These are phyloP conservation scores for Phodopus roborovskii DNA, from an alignment of 2,113 vertebrate genomes.

Conservation along the genomic window DNA sequence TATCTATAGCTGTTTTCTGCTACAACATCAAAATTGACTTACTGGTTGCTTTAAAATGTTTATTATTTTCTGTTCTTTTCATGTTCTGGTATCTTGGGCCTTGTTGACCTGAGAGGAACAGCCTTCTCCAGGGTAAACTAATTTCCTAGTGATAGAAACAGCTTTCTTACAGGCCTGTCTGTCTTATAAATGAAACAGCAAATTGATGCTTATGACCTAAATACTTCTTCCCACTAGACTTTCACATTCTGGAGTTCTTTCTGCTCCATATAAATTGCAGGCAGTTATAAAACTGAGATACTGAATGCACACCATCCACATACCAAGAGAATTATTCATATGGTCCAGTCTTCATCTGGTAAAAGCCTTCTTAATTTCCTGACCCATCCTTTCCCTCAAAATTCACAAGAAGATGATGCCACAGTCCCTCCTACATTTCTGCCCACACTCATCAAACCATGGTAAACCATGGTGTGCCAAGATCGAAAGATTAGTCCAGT, in stretches of 20 bases:
- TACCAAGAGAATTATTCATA: background rate
- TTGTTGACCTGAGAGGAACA: background rate
- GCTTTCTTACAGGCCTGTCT: background rate
- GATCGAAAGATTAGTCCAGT: background rate
- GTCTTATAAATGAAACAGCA: background rate
- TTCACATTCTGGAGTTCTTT: background rate
- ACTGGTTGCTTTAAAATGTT: background rate
- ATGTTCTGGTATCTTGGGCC: background rate
- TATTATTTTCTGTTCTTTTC: background rate
- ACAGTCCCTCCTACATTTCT: too few relatives aligned
- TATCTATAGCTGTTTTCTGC: background rate
- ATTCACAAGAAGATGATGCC: background rate
- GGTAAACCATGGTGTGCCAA: background rate
- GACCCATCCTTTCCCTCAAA: background rate
- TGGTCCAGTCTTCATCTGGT: background rate
- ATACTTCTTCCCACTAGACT: background rate
- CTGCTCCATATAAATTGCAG: background rate
- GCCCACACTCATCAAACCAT: background rate
- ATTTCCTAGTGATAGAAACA: conserved; percentile 20
- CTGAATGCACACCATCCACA: background rate
- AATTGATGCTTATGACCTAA: background rate
- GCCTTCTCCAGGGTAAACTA: background rate
- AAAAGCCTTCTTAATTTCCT: background rate
- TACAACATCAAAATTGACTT: background rate
- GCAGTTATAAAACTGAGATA: background rate